Evolutionary conservation across 1,140 invertebrate species (phyloP), one percentile per base, ranked within the genome.

Genomic region (Drosophila watanabei): DNA sequence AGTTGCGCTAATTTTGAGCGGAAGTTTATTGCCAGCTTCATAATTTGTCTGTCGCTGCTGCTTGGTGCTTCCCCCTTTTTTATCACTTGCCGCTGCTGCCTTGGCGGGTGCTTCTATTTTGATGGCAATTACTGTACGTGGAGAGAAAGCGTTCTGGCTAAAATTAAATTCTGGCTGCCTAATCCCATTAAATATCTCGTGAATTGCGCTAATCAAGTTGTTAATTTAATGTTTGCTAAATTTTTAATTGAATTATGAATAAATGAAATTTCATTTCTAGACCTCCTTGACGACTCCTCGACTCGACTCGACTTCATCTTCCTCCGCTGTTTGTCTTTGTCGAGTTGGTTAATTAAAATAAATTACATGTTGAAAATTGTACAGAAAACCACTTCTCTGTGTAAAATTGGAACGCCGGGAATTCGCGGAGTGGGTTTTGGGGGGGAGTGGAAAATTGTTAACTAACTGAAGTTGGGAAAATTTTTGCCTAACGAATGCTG

Each of bases 11-110:
- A 86, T 86, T 86, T 82, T 57, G 69, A 82, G 82, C 82, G 82
- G 83, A 86, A 86, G 83, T 82, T 86, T 86, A 86, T 86, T 86
- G 79, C 83, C 75, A 75, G 82, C 78, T 85, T 86, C 82, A 86
- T 79, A 86, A 86, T 86, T 86, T 86, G 82, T 79, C 78, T 75
- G 69, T 75, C 70, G 63, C 57, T 65, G 64, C 43, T 69, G 66
- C 59, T 77, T 5, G 60, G 33, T 70, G 32, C 28, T 37, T 32
- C 43, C 39, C 61, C 32, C 10, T 13, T 65, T 69, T 66, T 70
- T 68, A 70, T 70, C 69, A 59, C 65, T 72, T 73, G 45, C 57
- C 58, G 54, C 39, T 51, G 45, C 37, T 37, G 48, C 45, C 37
- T 16, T 16, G 33, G 35, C 24, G 54, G 64, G 61, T 65, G 68